These are phyloP conservation scores for Aurelia aurita complex sp. Pacific DNA, from an alignment of 30 jellyfish, hydroid and myxozoan species.

Conservation along the genomic window DNA sequence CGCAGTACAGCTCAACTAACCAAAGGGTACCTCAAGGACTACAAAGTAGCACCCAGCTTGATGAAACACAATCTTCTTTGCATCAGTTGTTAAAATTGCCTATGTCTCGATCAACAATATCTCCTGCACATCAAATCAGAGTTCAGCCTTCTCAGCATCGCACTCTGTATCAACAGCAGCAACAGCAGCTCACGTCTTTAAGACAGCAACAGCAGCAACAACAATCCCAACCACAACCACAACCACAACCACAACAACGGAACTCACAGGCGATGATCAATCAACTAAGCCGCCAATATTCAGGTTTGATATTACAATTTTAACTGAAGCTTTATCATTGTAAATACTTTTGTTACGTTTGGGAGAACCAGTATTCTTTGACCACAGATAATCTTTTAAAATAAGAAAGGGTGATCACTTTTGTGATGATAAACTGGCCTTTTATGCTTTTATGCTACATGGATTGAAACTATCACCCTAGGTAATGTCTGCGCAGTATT, in stretches of 20 bases:
- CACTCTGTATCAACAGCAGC: conserved; percentile 32
- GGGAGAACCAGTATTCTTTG: too few relatives aligned
- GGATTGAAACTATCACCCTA: too few relatives aligned
- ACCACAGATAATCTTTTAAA: too few relatives aligned
- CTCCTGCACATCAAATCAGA: conserved; percentile 59
- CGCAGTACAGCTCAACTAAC: conserved; percentile 31
- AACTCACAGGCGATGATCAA: conserved; percentile 19
- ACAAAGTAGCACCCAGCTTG: conserved; percentile 42
- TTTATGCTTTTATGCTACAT: too few relatives aligned
- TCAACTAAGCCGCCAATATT: conserved; percentile 53
- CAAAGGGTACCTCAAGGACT: conserved; percentile 34
- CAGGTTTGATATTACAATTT: not conserved
- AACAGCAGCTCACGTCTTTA: not conserved
- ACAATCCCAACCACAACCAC: conserved; percentile 56
- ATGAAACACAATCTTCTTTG: conserved; percentile 58
- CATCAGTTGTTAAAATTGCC: conserved; percentile 69
- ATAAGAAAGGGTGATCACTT: too few relatives aligned
- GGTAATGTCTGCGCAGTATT: too few relatives aligned
- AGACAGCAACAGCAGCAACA: conserved; percentile 45
- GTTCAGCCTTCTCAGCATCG: conserved; percentile 59
- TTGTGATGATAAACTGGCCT: too few relatives aligned
- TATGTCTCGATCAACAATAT: conserved; percentile 32
- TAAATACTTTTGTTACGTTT: too few relatives aligned
- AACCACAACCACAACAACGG: conserved; percentile 48
- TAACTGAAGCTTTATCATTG: too few relatives aligned